phyloP scores from a whole-genome alignment of 2,888 invertebrate species.

The Leptopilina syphax region DNA sequence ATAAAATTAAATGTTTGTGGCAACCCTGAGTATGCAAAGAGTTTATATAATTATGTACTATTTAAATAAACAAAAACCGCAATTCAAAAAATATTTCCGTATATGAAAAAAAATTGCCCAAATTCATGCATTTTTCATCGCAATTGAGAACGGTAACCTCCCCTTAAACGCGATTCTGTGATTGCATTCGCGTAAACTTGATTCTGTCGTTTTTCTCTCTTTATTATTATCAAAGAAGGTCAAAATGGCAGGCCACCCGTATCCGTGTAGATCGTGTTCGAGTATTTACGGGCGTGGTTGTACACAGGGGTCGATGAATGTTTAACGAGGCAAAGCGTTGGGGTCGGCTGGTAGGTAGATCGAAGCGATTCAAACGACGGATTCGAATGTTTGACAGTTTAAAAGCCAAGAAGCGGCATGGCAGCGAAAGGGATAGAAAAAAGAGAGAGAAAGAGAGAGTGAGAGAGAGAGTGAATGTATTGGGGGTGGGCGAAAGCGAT shows the following conservation, averaged over 20 bases:
- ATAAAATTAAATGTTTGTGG: too few species aligned
- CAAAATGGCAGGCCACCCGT: conserved; percentile 56
- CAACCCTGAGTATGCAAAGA: too few species aligned
- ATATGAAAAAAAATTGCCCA: too few species aligned
- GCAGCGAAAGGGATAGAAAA: conserved; percentile 52
- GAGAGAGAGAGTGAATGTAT: conserved; percentile 52
- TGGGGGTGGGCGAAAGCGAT: conserved; percentile 46
- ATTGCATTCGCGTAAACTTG: not conserved
- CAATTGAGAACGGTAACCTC: too few species aligned
- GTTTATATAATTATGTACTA: too few species aligned
- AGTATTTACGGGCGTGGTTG: conserved; percentile 71
- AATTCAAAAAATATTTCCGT: too few species aligned
- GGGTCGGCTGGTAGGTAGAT: conserved; percentile 59
- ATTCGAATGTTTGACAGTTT: conserved; percentile 75
- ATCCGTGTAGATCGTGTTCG: conserved; percentile 65
- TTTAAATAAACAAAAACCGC: too few species aligned
- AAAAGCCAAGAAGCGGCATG: conserved; percentile 72
- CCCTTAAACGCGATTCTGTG: not conserved
- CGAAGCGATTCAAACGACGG: conserved; percentile 69
- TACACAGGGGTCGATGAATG: conserved; percentile 72
- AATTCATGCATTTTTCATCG: too few species aligned
- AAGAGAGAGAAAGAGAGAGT: conserved; percentile 42
- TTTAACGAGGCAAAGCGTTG: conserved; percentile 68
- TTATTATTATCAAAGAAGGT: conserved; percentile 49
- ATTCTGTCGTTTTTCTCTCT: not conserved